Conservation (phyloP, 1,140 invertebrate species). For the Heliconius himera region DNA sequence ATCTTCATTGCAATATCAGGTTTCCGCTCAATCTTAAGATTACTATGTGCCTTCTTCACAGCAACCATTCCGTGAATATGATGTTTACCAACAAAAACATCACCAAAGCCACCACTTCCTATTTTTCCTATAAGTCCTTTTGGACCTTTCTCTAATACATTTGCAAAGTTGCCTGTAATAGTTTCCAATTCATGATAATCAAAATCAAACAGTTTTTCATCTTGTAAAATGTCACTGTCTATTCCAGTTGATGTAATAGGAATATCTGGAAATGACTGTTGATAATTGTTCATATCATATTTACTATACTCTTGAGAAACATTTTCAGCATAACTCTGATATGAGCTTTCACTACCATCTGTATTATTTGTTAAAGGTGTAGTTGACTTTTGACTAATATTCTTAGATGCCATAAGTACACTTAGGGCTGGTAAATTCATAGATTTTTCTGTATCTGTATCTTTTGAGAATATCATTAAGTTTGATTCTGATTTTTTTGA, state of each 20-base stretch:
- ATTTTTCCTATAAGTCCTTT: constrained; percentile 76
- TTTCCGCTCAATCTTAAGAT: constrained; percentile 65
- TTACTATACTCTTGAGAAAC: constrained; percentile 7
- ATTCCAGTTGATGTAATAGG: constrained; percentile 49
- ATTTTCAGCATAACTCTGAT: neutral
- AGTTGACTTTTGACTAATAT: constrained; percentile 7
- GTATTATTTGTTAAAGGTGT: constrained; percentile 2
- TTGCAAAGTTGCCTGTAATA: constrained; percentile 65
- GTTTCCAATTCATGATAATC: constrained; percentile 59
- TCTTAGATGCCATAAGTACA: constrained; percentile 30
- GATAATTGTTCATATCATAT: constrained; percentile 42
- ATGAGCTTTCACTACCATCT: constrained; percentile 13
- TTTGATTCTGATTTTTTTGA: constrained; percentile 41
- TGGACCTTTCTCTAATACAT: constrained; percentile 43
- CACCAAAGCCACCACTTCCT: constrained; percentile 87
- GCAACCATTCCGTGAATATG: constrained; percentile 80
- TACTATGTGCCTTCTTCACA: constrained; percentile 83
- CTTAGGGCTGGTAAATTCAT: constrained; percentile 50
- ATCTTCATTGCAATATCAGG: constrained; percentile 80
- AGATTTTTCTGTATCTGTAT: constrained; percentile 32
- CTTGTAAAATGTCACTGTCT: constrained; percentile 62
- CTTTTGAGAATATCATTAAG: constrained; percentile 46
- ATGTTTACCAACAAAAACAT: constrained; percentile 84
- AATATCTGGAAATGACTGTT: constrained; percentile 53
- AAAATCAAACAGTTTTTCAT: constrained; percentile 63